Evolutionary conservation across 2,797 vertebrate species (phyloP).

Genomic region (Masticophis lateralis): DNA sequence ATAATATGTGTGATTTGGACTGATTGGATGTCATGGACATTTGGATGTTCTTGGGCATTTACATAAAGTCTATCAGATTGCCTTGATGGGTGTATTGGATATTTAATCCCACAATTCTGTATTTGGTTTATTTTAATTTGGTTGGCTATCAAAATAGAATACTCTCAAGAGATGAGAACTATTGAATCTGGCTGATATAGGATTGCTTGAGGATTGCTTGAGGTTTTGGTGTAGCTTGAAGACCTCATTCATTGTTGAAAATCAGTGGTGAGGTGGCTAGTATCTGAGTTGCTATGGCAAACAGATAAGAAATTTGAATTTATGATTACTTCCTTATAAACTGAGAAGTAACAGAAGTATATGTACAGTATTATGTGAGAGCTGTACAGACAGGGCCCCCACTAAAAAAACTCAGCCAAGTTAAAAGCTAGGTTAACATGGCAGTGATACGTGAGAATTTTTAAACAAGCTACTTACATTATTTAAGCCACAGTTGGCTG

Average conservation of each 20-base stretch:
- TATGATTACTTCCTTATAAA: not conserved
- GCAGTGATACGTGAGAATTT: not conserved
- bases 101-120: not conserved
- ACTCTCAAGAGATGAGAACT: not conserved
- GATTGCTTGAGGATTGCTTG: not conserved
- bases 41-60: not conserved
- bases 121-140: not conserved
- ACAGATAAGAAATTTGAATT: not conserved
- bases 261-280: not conserved
- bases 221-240: not conserved
- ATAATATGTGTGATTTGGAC: not conserved
- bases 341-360: not conserved
- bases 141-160: not conserved
- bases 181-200: not conserved
- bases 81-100: not conserved
- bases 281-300: not conserved
- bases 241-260: not conserved
- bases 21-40: not conserved
- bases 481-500: not conserved
- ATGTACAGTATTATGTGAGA: not conserved
- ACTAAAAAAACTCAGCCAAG: too few species aligned
- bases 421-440: not conserved
- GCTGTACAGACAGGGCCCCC: not conserved
- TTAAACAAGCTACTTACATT: not conserved
- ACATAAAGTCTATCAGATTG: not conserved